Evolutionary conservation across 2,888 invertebrate species (phyloP).

Genomic region (Tolmerus cingulatus): DNA sequence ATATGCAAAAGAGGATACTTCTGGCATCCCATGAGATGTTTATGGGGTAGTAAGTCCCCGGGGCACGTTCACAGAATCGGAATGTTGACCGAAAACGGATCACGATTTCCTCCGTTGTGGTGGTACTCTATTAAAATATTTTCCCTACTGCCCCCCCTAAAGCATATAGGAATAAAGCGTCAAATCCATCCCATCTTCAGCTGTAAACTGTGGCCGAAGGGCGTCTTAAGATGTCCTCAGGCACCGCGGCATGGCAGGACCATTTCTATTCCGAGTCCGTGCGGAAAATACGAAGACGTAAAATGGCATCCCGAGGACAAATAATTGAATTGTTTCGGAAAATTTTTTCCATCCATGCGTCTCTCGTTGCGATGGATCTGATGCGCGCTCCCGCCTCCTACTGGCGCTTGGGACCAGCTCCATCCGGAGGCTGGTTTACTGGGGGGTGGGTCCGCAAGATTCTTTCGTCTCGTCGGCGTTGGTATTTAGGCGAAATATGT

Average conservation of each 20-base stretch:
- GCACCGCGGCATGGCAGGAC: constrained; percentile 9
- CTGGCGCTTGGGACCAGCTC: background rate
- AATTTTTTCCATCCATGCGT: background rate
- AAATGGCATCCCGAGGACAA: constrained; percentile 41
- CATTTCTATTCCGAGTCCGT: constrained; percentile 38
- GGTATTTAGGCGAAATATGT: constrained; percentile 42
- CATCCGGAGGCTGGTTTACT: background rate
- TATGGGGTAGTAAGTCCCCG: background rate
- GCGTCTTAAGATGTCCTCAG: background rate
- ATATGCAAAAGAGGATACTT: constrained; percentile 20
- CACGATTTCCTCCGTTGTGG: constrained; percentile 20
- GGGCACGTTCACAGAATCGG: background rate
- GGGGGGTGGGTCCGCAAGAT: background rate
- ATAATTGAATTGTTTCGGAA: constrained; percentile 46
- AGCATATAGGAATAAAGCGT: background rate
- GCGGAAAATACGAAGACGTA: constrained; percentile 30
- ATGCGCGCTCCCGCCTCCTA: background rate
- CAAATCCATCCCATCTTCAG: constrained; percentile 1
- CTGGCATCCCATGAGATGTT: background rate
- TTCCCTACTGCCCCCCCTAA: background rate
- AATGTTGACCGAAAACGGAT: constrained; percentile 38
- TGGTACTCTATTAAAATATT: constrained; percentile 43
- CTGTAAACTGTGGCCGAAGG: background rate
- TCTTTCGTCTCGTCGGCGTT: background rate
- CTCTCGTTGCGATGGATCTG: background rate